Evolutionary conservation across 2,113 vertebrate species (phyloP).

Genomic region (Oenanthe oenanthe): DNA sequence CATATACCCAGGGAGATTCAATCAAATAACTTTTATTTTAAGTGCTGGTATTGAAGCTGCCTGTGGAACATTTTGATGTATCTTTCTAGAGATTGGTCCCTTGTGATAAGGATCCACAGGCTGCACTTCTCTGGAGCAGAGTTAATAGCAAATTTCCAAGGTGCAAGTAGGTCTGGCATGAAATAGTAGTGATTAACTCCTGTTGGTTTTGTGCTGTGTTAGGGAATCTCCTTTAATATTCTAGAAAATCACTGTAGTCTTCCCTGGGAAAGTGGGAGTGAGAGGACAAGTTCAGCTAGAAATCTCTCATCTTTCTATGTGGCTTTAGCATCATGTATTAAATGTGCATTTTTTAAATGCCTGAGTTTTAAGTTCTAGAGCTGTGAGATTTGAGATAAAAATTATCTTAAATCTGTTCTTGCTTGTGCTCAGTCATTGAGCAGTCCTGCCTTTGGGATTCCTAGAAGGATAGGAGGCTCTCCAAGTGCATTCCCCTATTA

Average conservation of each 20-base stretch:
- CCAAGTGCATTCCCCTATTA: background rate
- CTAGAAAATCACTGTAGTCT: background rate
- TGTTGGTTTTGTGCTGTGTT: background rate
- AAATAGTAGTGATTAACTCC: background rate
- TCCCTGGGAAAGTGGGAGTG: background rate
- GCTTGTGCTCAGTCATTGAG: background rate
- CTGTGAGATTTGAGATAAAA: background rate
- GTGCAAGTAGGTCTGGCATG: background rate
- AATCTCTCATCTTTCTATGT: background rate
- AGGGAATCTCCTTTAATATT: background rate
- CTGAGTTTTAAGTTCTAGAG: background rate
- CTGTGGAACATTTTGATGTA: background rate
- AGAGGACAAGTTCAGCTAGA: background rate
- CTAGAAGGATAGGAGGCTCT: background rate
- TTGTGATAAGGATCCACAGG: background rate
- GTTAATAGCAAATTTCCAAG: background rate
- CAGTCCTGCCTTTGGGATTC: background rate
- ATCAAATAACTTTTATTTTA: background rate
- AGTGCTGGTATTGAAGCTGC: background rate
- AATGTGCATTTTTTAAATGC: background rate
- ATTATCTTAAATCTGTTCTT: background rate
- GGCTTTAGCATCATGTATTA: background rate
- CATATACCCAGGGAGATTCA: background rate
- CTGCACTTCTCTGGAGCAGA: background rate
- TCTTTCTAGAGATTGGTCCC: background rate